phyloP scores from a whole-genome alignment of 1,140 invertebrate species.

The Holcopasites calliopsidis region DNA sequence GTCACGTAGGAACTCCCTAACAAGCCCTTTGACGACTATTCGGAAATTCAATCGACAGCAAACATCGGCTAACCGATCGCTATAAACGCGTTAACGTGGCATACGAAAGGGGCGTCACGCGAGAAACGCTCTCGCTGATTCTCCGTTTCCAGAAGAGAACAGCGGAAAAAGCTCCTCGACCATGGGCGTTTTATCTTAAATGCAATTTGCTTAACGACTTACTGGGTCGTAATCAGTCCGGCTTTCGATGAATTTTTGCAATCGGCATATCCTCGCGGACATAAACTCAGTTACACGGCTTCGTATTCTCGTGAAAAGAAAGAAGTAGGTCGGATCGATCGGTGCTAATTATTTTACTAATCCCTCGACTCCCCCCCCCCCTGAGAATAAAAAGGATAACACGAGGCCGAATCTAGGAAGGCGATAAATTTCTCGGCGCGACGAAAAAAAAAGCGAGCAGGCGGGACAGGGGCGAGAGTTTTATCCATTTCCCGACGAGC shows the following conservation, averaged over 20 bases:
- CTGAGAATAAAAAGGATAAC: not conserved
- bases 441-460: not conserved
- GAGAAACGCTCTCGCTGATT: not conserved
- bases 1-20: conserved; percentile 5
- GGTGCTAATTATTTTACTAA: conserved; percentile 7
- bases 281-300: too few species aligned
- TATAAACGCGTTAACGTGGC: not conserved
- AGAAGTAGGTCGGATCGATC: not conserved
- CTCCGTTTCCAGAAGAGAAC: too few species aligned
- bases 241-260: not conserved
- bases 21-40: conserved; percentile 35
- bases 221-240: not conserved
- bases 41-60: conserved; percentile 38
- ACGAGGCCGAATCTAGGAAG: not conserved
- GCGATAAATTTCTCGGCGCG: not conserved
- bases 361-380: not conserved
- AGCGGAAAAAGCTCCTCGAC: not conserved
- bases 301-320: not conserved
- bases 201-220: conserved; percentile 8
- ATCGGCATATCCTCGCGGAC: not conserved
- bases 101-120: conserved; percentile 12
- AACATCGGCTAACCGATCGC: not conserved
- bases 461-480: not conserved
- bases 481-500: conserved; percentile 20
- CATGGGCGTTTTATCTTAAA: not conserved